Conservation (phyloP, 1,140 invertebrate genomes). For the Daktulosphaira vitifoliae region DNA sequence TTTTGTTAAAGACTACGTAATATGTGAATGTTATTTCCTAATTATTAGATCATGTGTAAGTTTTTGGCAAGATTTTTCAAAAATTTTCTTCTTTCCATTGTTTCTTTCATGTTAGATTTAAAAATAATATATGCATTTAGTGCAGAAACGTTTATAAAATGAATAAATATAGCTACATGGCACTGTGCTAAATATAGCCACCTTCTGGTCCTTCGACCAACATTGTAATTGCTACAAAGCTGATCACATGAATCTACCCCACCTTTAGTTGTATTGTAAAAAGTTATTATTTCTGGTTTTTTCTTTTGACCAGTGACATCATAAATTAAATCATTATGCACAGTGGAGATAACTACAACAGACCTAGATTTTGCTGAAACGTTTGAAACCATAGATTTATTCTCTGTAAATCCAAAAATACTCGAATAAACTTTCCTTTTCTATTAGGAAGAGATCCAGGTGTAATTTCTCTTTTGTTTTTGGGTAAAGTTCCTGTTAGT, state of each 20-base stretch:
- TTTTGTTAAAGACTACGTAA: too few species aligned
- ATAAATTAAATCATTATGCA: too few species aligned
- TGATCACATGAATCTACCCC: slow-evolving; percentile 44
- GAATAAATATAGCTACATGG: slow-evolving; percentile 35
- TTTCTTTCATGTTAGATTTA: too few species aligned
- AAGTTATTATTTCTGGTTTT: neutral
- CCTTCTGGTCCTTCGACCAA: slow-evolving; percentile 40
- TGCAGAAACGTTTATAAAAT: slow-evolving; percentile 12
- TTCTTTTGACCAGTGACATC: too few species aligned
- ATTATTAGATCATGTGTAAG: neutral
- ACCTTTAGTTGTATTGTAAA: slow-evolving; percentile 42
- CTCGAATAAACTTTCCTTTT: neutral
- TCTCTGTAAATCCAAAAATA: too few species aligned
- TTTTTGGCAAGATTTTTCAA: slow-evolving; percentile 5
- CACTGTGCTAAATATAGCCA: too few species aligned
- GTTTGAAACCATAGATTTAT: too few species aligned
- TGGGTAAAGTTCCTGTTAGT: neutral
- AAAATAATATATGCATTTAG: neutral
- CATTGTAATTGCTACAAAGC: slow-evolving; percentile 42
- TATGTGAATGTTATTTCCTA: slow-evolving; percentile 10
- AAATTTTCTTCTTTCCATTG: slow-evolving; percentile 4
- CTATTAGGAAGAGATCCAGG: neutral
- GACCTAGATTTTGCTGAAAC: too few species aligned
- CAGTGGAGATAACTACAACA: too few species aligned
- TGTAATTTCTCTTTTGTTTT: slow-evolving; percentile 12